phyloP scores from a whole-genome alignment of 2,888 invertebrate genomes.

The Pachymerium ferrugineum region DNA sequence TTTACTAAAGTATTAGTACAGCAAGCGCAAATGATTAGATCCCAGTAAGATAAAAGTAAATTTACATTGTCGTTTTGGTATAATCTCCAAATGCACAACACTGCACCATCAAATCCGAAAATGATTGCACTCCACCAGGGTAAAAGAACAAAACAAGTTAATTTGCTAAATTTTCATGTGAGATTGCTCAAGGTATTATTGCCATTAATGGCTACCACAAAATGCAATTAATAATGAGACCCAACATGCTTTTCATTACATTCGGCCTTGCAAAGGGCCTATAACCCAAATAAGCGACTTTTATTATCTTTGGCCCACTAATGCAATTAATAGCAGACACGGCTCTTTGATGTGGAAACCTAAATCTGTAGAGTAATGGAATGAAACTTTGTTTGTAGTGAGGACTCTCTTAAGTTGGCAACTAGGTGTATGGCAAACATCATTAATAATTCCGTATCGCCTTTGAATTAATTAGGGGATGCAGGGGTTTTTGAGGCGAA shows the following conservation, averaged over 20 bases:
- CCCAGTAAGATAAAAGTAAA: neutral
- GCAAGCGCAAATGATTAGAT: neutral
- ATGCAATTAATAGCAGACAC: constrained; percentile 18
- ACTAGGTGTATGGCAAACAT: neutral
- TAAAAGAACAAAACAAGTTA: neutral
- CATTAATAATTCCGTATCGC: neutral
- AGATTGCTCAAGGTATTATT: neutral
- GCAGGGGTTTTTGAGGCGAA: neutral
- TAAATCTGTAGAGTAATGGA: constrained; percentile 12
- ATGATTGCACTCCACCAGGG: neutral
- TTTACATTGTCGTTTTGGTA: neutral
- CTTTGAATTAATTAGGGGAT: neutral
- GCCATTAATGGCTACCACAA: neutral
- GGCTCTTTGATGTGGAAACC: constrained; percentile 15
- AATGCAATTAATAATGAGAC: constrained; percentile 11
- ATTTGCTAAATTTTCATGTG: neutral
- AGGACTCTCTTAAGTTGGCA: neutral
- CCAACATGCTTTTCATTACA: constrained; percentile 4
- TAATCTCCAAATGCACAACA: neutral
- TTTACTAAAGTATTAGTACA: no score
- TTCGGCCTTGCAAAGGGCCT: constrained; percentile 7
- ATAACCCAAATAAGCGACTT: constrained; percentile 14
- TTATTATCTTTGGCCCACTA: constrained; percentile 11
- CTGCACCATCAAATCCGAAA: neutral
- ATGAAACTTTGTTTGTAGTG: constrained; percentile 5